Evolutionary conservation across 2,797 vertebrate species (phyloP).

Genomic region (Sebastiscus tertius): DNA sequence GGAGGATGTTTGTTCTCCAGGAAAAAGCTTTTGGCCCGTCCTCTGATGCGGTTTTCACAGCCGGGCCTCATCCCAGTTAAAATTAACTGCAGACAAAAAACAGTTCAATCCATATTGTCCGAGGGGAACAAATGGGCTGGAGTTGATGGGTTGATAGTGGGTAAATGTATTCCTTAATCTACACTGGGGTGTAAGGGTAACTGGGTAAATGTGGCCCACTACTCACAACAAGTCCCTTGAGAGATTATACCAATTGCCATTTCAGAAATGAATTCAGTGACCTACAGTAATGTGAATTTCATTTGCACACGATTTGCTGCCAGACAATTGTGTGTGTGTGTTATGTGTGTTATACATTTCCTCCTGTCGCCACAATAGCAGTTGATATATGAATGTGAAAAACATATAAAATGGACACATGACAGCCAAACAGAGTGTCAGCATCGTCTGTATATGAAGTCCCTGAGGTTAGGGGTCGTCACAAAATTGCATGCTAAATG

Average conservation of each 20-base stretch:
- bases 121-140: slow-evolving; percentile 44
- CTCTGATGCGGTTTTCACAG: slow-evolving; percentile 41
- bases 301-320: slow-evolving; percentile 84
- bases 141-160: slow-evolving; percentile 68
- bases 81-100: slow-evolving; percentile 55
- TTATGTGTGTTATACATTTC: neutral
- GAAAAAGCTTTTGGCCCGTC: slow-evolving; percentile 30
- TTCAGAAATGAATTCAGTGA: slow-evolving; percentile 96
- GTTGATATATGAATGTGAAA: slow-evolving; percentile 33
- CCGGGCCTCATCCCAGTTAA: slow-evolving; percentile 18
- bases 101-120: slow-evolving; percentile 38
- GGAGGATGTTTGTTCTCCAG: slow-evolving; percentile 32
- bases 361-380: neutral
- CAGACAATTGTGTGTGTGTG: slow-evolving; percentile 28
- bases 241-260: slow-evolving; percentile 90
- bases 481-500: neutral
- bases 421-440: neutral
- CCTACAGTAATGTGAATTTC: slow-evolving; percentile 91
- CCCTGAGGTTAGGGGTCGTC: neutral
- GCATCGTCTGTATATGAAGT: neutral
- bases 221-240: slow-evolving; percentile 82
- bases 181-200: slow-evolving; percentile 77
- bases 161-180: slow-evolving; percentile 85
- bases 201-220: slow-evolving; percentile 81
- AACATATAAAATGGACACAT: slow-evolving; percentile 33